A percentile compares a stretch with the other conserved stretches of the same genome.
phyloP scores from a whole-genome alignment of 2,797 vertebrate species.

The Smutsia temminckii region DNA sequence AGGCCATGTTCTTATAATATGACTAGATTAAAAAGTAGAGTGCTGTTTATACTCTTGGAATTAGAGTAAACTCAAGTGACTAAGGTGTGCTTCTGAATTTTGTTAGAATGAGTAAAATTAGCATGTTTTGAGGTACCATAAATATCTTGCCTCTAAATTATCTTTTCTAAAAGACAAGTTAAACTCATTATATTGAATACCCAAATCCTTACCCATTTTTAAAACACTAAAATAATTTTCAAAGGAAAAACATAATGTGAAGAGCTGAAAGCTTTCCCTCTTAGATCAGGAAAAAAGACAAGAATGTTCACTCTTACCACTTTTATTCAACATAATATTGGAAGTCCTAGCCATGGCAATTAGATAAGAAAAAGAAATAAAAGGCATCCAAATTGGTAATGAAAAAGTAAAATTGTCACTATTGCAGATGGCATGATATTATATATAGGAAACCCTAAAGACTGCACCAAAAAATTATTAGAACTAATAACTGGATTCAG shows the following conservation, averaged over 20 bases:
- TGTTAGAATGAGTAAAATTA: slow-evolving; percentile 41
- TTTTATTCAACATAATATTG: too few relatives aligned
- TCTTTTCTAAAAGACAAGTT: neutral
- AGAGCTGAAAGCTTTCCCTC: too few relatives aligned
- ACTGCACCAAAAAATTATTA: too few relatives aligned
- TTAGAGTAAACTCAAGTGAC: neutral
- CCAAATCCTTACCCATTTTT: neutral
- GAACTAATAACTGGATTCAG: too few relatives aligned
- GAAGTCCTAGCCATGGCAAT: too few relatives aligned
- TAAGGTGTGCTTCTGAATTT: slow-evolving; percentile 7
- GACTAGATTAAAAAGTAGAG: neutral
- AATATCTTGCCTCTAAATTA: neutral
- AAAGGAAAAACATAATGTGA: neutral
- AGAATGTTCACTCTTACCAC: too few relatives aligned
- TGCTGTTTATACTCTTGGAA: neutral
- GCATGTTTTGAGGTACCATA: neutral
- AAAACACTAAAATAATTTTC: slow-evolving; percentile 10
- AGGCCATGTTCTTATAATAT: slow-evolving; percentile 13
- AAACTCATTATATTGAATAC: neutral
- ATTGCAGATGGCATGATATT: too few relatives aligned
- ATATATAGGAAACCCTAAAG: too few relatives aligned
- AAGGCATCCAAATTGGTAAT: too few relatives aligned
- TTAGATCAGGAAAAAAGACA: too few relatives aligned
- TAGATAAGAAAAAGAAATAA: too few relatives aligned
- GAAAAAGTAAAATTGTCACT: too few relatives aligned